phyloP scores from a whole-genome alignment of 1,140 invertebrate species.

The Leptinotarsa lineolata region DNA sequence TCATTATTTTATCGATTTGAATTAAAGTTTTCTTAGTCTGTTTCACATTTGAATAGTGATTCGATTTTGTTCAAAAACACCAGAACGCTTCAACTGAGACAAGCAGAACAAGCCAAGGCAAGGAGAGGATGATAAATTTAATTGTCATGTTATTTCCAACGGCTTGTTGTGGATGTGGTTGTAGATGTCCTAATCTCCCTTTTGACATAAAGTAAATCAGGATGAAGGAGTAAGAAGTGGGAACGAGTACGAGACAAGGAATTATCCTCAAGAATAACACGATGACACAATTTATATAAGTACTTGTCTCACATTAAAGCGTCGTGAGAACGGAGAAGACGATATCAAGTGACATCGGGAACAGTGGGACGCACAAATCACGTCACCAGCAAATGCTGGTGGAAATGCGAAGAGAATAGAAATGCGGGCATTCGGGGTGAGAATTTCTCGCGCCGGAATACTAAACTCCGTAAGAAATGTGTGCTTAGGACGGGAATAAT shows the following conservation, averaged over 20 bases:
- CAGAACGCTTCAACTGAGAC: not conserved
- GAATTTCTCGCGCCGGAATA: slow-evolving; percentile 48
- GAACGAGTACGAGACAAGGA: slow-evolving; percentile 39
- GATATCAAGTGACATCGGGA: slow-evolving; percentile 49
- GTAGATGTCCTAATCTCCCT: slow-evolving; percentile 17
- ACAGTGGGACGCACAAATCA: slow-evolving; percentile 52
- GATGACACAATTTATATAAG: slow-evolving; percentile 49
- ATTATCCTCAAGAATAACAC: slow-evolving; percentile 47
- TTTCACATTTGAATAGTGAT: no score
- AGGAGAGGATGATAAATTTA: slow-evolving; percentile 5
- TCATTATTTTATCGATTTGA: no score
- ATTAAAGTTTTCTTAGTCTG: no score
- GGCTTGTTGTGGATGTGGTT: not conserved
- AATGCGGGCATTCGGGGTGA: slow-evolving; percentile 48
- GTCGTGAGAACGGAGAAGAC: slow-evolving; percentile 40
- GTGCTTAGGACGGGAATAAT: slow-evolving; percentile 53
- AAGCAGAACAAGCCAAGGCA: slow-evolving; percentile 1
- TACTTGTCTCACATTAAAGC: slow-evolving; percentile 47
- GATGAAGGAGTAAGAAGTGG: slow-evolving; percentile 32
- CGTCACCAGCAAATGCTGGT: slow-evolving; percentile 55
- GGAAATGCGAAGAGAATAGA: slow-evolving; percentile 53
- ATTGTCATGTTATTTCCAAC: slow-evolving; percentile 15
- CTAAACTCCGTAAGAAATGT: slow-evolving; percentile 53
- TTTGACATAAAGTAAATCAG: slow-evolving; percentile 35
- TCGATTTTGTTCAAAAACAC: no score